These are phyloP conservation scores for Plectropomus leopardus DNA, from an alignment of 2,113 vertebrate genomes.

Conservation along the genomic window DNA sequence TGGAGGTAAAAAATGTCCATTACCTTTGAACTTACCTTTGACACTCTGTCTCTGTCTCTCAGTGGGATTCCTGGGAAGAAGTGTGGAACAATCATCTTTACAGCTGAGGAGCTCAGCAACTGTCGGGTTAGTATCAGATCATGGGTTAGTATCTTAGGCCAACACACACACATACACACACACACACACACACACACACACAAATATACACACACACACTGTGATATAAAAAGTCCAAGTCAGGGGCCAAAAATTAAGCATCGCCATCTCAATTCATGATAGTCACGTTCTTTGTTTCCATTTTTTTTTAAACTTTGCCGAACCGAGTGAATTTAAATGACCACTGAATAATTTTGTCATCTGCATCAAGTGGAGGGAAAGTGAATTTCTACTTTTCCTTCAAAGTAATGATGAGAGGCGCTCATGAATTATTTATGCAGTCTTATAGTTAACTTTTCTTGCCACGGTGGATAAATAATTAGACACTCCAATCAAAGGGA, in stretches of 20 bases:
- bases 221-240: background rate
- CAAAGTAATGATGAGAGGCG: conserved; percentile 22
- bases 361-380: conserved; percentile 17
- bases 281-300: conserved; percentile 19
- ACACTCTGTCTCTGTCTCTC: background rate
- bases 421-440: conserved; percentile 49
- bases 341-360: conserved; percentile 3
- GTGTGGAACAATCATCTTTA: conserved; percentile 73
- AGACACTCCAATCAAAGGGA: conserved; percentile 42
- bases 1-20: no score
- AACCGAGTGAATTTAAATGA: conserved; percentile 19
- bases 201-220: background rate
- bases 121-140: conserved; percentile 69
- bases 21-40: no score
- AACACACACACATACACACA: conserved; percentile 18
- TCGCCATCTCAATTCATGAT: background rate
- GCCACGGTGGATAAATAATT: conserved; percentile 48
- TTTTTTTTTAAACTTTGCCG: conserved; percentile 21
- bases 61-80: conserved; percentile 78
- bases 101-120: conserved; percentile 77
- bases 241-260: conserved; percentile 21
- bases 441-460: conserved; percentile 25
- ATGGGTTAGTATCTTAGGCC: no score
- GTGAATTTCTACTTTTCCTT: conserved; percentile 26
- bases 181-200: conserved; percentile 13